Conservation (phyloP, 2,888 invertebrate genomes). For the Cerastis rubricosa region DNA sequence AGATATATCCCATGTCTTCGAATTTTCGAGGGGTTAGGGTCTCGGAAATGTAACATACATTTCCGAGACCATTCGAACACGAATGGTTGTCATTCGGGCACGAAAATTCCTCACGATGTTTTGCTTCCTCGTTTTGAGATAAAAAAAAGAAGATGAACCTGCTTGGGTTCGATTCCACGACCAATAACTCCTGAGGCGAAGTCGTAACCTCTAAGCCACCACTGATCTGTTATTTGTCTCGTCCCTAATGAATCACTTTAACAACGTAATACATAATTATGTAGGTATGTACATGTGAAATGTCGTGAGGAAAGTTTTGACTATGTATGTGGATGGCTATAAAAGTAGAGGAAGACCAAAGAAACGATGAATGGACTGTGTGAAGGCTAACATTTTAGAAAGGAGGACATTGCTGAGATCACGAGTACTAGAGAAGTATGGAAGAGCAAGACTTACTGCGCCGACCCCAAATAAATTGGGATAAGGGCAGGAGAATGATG, state of each 20-base stretch:
- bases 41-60: not conserved
- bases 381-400: not conserved
- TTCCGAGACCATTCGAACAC: too few species aligned
- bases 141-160: not conserved
- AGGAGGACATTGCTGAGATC: not conserved
- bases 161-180: not conserved
- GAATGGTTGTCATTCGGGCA: too few species aligned
- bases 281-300: not conserved
- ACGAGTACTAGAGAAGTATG: not conserved
- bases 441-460: not conserved
- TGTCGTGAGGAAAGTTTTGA: not conserved
- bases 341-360: not conserved
- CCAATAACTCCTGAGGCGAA: not conserved
- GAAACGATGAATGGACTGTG: not conserved
- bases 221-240: not conserved
- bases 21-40: not conserved
- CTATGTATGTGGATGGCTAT: not conserved
- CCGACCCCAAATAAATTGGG: not conserved
- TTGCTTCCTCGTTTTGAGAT: not conserved
- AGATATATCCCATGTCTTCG: not conserved
- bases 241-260: conserved; percentile 11
- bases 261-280: not conserved
- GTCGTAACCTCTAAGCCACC: not conserved
- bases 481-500: not conserved
- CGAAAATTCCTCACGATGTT: not conserved